Evolutionary conservation across 2,113 vertebrate species (phyloP).

Genomic region (Lophotis ruficrista): DNA sequence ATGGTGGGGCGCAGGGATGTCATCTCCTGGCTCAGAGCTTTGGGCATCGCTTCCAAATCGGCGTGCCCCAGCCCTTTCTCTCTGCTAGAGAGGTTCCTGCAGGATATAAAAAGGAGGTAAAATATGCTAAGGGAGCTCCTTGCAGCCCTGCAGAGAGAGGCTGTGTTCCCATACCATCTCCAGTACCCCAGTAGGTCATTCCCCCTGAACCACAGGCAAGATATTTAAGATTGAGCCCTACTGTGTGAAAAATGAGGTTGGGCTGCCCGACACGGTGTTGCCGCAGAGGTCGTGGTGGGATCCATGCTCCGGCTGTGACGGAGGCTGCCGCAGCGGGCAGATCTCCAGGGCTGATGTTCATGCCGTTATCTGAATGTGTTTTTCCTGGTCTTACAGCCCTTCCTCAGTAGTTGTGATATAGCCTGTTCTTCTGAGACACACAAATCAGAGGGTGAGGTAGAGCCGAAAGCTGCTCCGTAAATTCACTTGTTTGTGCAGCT

Average conservation of each 20-base stretch:
- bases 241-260: neutral
- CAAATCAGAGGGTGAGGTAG: neutral
- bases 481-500: conserved; percentile 41
- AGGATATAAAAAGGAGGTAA: neutral
- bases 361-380: neutral
- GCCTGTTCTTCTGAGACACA: neutral
- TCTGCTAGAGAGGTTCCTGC: neutral
- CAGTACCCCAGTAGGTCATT: neutral
- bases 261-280: fast-evolving
- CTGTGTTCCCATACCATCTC: neutral
- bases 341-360: neutral
- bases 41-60: neutral
- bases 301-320: fast-evolving
- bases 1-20: neutral
- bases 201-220: neutral
- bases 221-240: neutral
- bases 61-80: neutral
- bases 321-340: neutral
- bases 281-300: neutral
- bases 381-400: neutral
- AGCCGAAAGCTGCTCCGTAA: conserved; percentile 18
- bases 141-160: neutral
- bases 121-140: neutral
- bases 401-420: neutral
- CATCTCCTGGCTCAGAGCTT: neutral